Conservation (phyloP, 2,888 invertebrate genomes). For the Agonopterix subpropinquella region DNA sequence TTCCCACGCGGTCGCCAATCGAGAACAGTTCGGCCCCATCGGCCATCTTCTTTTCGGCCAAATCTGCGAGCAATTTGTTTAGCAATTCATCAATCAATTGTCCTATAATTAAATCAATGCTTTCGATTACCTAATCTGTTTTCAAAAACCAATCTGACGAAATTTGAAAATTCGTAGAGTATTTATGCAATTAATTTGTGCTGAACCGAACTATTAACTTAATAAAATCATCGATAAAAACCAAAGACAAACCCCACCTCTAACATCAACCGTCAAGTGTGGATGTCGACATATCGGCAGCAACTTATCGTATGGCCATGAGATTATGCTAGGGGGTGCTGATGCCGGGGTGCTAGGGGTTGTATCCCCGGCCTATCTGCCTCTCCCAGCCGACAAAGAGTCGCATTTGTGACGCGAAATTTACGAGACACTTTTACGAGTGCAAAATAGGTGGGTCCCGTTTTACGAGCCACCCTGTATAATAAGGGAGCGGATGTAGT, state of each 20-base stretch:
- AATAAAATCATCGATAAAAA: no score
- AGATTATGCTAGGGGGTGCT: constrained; percentile 7
- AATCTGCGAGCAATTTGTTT: not conserved
- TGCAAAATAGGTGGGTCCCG: constrained; percentile 65
- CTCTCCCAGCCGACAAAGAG: constrained; percentile 48
- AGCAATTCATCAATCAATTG: not conserved
- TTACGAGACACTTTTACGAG: constrained; percentile 69
- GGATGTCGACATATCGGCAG: constrained; percentile 23
- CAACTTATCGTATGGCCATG: constrained; percentile 23
- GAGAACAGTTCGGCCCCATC: not conserved
- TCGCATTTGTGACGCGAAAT: constrained; percentile 62
- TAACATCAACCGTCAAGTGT: constrained; percentile 17
- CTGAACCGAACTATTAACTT: no score
- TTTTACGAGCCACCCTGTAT: constrained; percentile 57
- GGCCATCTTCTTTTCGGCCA: not conserved
- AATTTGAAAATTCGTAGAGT: no score
- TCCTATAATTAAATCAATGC: no score
- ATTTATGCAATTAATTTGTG: no score
- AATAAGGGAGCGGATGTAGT: constrained; percentile 41
- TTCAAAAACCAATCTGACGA: no score
- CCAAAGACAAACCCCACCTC: constrained; percentile 6
- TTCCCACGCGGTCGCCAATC: not conserved
- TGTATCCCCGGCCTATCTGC: constrained; percentile 30
- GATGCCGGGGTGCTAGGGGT: constrained; percentile 19
- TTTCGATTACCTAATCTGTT: no score